Percentiles rank a stretch among this genome's conserved stretches.
These are phyloP conservation scores for Psilopsiagon aymara DNA, from an alignment of 2,113 vertebrate genomes.

Conservation along the genomic window DNA sequence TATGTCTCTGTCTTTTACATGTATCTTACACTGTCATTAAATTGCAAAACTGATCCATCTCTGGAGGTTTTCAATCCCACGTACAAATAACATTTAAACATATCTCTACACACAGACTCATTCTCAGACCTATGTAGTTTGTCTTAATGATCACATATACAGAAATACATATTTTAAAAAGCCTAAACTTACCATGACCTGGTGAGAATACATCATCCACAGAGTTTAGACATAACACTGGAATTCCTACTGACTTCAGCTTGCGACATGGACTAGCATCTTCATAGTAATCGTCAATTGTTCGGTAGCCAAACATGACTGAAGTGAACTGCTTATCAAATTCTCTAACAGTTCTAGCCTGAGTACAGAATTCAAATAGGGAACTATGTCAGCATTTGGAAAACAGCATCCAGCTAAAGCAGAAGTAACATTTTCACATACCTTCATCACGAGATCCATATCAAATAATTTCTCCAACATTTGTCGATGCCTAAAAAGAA, in stretches of 20 bases:
- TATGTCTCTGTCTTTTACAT: neutral
- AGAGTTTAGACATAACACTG: slow-evolving; percentile 95
- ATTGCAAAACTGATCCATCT: neutral
- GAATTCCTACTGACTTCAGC: slow-evolving; percentile 93
- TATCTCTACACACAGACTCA: neutral
- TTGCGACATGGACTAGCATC: slow-evolving; percentile 92
- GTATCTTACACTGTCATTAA: neutral
- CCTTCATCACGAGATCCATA: slow-evolving; percentile 98
- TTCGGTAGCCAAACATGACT: slow-evolving; percentile 95
- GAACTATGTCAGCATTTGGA: neutral
- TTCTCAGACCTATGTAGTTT: neutral
- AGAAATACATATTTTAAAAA: neutral
- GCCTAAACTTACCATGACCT: slow-evolving; percentile 84
- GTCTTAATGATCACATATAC: neutral
- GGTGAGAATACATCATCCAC: slow-evolving; percentile 97
- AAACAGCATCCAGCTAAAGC: slow-evolving; percentile 11
- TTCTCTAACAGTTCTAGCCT: slow-evolving; percentile 96
- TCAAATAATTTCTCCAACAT: slow-evolving; percentile 93
- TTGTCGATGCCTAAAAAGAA: slow-evolving; percentile 86
- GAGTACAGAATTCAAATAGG: slow-evolving; percentile 52
- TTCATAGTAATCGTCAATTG: slow-evolving; percentile 93
- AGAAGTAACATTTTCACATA: slow-evolving; percentile 61
- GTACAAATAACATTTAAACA: neutral
- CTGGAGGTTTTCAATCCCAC: neutral
- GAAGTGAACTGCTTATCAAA: slow-evolving; percentile 97